Evolutionary conservation across 2,888 invertebrate genomes (phyloP).

Genomic region (Elegia similella): DNA sequence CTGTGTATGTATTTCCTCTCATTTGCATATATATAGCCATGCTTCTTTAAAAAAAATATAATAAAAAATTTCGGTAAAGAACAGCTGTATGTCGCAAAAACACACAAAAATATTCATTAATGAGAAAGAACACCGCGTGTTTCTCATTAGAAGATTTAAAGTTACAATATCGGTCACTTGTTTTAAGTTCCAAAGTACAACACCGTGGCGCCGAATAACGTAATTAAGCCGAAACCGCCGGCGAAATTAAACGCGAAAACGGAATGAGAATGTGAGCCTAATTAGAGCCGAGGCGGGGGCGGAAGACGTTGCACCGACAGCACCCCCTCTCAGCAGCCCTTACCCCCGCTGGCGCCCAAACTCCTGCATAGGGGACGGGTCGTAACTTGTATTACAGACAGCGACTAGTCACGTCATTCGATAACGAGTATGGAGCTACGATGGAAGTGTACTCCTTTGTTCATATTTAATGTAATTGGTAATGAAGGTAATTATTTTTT

Average conservation of each 20-base stretch:
- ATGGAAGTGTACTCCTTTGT: not conserved
- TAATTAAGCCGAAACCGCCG: conserved; percentile 82
- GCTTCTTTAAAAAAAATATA: too few relatives aligned
- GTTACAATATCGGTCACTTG: conserved; percentile 51
- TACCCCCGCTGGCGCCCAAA: conserved; percentile 14
- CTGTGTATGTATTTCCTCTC: too few relatives aligned
- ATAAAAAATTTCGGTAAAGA: too few relatives aligned
- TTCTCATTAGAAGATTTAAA: conserved; percentile 4
- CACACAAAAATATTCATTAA: not conserved
- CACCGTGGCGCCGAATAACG: conserved; percentile 66
- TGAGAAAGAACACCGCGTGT: not conserved
- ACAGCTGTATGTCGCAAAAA: not conserved
- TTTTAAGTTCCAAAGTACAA: conserved; percentile 44
- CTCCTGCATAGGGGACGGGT: conserved; percentile 22
- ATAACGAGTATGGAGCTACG: conserved; percentile 19
- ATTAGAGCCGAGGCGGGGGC: conserved; percentile 72
- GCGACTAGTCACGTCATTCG: conserved; percentile 20
- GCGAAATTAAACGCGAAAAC: conserved; percentile 83
- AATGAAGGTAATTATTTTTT: too few relatives aligned
- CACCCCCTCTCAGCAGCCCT: not conserved
- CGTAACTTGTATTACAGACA: conserved; percentile 25
- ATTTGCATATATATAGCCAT: too few relatives aligned
- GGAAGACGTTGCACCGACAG: conserved; percentile 45
- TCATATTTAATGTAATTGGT: not conserved
- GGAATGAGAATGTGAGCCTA: conserved; percentile 83